A percentile compares a stretch with the other conserved stretches of the same genome.
phyloP scores from a whole-genome alignment of 2,113 vertebrate species.

The Tretioscincus oriximinensis region DNA sequence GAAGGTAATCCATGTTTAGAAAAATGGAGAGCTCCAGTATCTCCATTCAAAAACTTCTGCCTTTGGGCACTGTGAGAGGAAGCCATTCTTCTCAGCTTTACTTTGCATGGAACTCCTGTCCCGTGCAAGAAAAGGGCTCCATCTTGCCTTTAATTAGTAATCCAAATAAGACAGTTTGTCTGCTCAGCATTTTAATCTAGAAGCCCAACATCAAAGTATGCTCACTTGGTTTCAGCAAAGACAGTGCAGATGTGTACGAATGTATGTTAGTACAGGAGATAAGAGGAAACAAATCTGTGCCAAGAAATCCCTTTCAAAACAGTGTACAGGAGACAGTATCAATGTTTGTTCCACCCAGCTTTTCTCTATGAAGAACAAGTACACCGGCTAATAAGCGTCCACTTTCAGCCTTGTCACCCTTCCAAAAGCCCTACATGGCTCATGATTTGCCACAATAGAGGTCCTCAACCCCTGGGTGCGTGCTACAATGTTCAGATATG shows the following conservation, averaged over 20 bases:
- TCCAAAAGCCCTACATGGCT: too few relatives aligned
- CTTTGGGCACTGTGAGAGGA: not conserved
- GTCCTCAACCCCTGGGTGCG: too few relatives aligned
- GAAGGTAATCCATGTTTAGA: not conserved
- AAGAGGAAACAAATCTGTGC: not conserved
- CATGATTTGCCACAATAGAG: not conserved
- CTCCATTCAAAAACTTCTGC: too few relatives aligned
- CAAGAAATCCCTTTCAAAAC: too few relatives aligned
- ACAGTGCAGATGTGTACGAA: not conserved
- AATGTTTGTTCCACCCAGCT: not conserved
- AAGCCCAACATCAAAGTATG: not conserved
- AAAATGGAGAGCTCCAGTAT: not conserved
- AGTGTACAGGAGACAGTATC: not conserved
- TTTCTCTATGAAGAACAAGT: not conserved
- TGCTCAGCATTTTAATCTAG: too few relatives aligned
- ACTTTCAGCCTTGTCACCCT: not conserved
- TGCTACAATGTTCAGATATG: too few relatives aligned
- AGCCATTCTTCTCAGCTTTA: not conserved
- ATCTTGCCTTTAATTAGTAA: too few relatives aligned
- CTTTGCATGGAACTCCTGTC: not conserved
- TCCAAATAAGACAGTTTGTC: not conserved
- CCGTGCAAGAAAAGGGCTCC: too few relatives aligned
- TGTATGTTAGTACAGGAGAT: not conserved
- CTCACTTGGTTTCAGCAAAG: not conserved
- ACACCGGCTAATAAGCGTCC: not conserved